Percentiles rank a stretch among this genome's conserved stretches.
phyloP scores from a whole-genome alignment of 2,888 invertebrate genomes.

The Anthophora plumipes region DNA sequence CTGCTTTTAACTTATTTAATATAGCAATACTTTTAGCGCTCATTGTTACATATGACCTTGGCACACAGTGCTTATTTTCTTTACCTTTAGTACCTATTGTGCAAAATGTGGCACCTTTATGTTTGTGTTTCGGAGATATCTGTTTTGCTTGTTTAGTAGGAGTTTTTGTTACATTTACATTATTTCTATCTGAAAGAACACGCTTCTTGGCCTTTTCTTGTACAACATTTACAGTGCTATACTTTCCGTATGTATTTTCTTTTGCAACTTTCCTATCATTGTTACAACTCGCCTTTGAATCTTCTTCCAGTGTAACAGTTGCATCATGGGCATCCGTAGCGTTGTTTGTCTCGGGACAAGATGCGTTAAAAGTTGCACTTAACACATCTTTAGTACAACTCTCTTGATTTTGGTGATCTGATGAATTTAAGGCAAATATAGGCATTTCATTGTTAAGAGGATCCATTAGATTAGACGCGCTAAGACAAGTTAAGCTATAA shows the following conservation, averaged over 20 bases:
- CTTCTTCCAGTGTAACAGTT: slow-evolving; percentile 67
- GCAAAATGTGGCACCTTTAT: slow-evolving; percentile 32
- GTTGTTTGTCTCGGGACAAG: slow-evolving; percentile 2
- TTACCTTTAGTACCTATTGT: slow-evolving; percentile 68
- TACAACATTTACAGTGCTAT: slow-evolving; percentile 74
- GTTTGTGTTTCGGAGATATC: slow-evolving; percentile 68
- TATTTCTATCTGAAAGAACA: slow-evolving; percentile 78
- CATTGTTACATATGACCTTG: slow-evolving; percentile 68
- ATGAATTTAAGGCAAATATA: slow-evolving; percentile 8
- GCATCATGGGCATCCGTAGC: slow-evolving; percentile 37
- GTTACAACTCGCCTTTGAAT: slow-evolving; percentile 14
- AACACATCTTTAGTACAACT: slow-evolving; percentile 36
- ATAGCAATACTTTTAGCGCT: slow-evolving; percentile 81
- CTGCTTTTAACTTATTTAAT: slow-evolving; percentile 80
- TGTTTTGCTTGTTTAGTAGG: slow-evolving; percentile 77
- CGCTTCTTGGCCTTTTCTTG: slow-evolving; percentile 75
- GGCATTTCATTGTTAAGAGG: slow-evolving; percentile 75
- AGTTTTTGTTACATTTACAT: slow-evolving; percentile 62
- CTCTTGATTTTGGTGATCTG: slow-evolving; percentile 10
- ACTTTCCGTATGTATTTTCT: slow-evolving; percentile 52
- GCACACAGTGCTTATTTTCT: slow-evolving; percentile 76
- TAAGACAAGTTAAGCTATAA: slow-evolving; percentile 77
- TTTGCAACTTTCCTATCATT: slow-evolving; percentile 22
- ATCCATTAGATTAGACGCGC: slow-evolving; percentile 72
- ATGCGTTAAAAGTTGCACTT: slow-evolving; percentile 55